Conservation (phyloP, 2,888 invertebrate genomes). For the Watsonalla binaria region DNA sequence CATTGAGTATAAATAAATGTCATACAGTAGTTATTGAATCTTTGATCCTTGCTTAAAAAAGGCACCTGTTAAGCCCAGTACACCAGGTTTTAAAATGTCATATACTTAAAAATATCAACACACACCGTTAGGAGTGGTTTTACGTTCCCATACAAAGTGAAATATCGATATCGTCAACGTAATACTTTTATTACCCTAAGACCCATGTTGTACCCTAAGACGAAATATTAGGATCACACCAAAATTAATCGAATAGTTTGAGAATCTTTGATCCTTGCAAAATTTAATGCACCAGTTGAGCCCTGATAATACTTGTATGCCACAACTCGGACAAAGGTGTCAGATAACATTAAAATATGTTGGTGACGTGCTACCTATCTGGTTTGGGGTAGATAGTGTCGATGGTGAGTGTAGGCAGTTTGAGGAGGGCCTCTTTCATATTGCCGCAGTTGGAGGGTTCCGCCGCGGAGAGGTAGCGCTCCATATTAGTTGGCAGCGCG, state of each 20-base stretch:
- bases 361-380: constrained; percentile 29
- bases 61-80: not conserved
- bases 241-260: too few relatives aligned
- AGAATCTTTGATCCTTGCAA: not conserved
- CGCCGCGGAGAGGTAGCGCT: constrained; percentile 47
- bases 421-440: constrained; percentile 54
- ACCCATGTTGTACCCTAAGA: too few relatives aligned
- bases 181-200: too few relatives aligned
- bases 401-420: constrained; percentile 45
- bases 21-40: not conserved
- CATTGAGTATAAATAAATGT: too few relatives aligned
- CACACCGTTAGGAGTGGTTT: too few relatives aligned
- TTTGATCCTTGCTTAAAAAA: not conserved
- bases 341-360: not conserved
- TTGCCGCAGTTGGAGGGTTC: constrained; percentile 58
- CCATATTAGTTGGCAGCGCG: constrained; percentile 78
- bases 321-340: not conserved
- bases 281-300: not conserved
- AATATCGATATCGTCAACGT: too few relatives aligned
- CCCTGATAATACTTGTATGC: not conserved
- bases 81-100: too few relatives aligned
- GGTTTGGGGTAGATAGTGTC: constrained; percentile 30
- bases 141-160: too few relatives aligned
- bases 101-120: too few relatives aligned
- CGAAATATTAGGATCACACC: too few relatives aligned